Base-by-base conservation (phyloP, 2,797 vertebrate genomes). In the Limnodromus scolopaceus region DNA sequence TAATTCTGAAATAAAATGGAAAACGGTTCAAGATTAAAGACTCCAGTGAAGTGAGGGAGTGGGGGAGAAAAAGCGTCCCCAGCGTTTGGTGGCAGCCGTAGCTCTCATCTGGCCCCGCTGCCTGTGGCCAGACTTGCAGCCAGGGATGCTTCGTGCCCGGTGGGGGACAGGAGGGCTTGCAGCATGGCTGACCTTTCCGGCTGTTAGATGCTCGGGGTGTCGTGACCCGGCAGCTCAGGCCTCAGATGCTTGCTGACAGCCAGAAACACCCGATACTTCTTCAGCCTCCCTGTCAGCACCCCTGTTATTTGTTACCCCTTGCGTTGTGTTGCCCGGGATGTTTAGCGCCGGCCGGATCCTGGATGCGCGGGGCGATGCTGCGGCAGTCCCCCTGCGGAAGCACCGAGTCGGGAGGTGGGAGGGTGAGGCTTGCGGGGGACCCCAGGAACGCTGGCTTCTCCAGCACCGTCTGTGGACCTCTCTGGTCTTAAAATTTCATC, bases 211-310 rank as follows among this genome's bases (percentile, higher is more conserved):
- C 53, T 80, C 6, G 1, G 45, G 34, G 76, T 77, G 91, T 84
- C 5, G 0, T 65, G 88, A 93, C 93, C 96, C 1, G 2, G 39
- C 68, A 51, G 72, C 79, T 95, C 27, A 6, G 69, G 66, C 77
- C 83, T 91, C 69, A 64, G 80, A 36, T 39, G 46, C 74, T 78
- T 69, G 89, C 86, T 94, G 95, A 82, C 63, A 94, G 75, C 63
- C 27, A 84, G 91, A 10, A 95, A 58, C 78, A 76, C 70, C 18
- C 0, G 9, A 65, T 76, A 65, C 23, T 55, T 54, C 34, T 76
- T 66, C 63, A 68, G 46, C 69, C 53, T 64, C 70, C 0, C 0
- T 55, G 83, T 68, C 5, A 2, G 87, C 82, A 38, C 71, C 84
- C 55, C 46, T 75, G 1, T 58, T 72, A 43, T 64, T 89, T 89